A percentile compares a stretch with the other conserved stretches of the same genome.
Conservation (phyloP, 2,113 vertebrate species). For the Pseudopipra pipra region DNA sequence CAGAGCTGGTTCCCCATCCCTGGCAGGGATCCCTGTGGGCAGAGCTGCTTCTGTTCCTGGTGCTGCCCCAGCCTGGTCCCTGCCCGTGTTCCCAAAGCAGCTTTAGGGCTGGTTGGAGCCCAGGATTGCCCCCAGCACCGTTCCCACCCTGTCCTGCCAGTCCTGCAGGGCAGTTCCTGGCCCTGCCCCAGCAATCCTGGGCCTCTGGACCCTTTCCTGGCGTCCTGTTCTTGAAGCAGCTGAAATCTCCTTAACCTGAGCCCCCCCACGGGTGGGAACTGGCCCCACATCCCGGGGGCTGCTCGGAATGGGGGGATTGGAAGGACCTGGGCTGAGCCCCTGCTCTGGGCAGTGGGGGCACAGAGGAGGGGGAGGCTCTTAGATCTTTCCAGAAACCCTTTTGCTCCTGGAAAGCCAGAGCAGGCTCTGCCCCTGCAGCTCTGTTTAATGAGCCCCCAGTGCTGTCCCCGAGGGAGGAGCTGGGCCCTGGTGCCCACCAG, state of each 20-base stretch:
- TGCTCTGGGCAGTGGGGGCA: neutral
- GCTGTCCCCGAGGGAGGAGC: neutral
- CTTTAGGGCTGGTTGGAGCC: neutral
- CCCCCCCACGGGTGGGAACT: neutral
- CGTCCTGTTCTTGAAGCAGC: neutral
- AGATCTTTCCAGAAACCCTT: rapidly evolving
- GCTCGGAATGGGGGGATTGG: neutral
- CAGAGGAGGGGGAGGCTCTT: neutral
- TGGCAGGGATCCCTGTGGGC: neutral
- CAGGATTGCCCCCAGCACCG: neutral
- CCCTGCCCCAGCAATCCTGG: too few relatives aligned
- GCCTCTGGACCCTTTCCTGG: too few relatives aligned
- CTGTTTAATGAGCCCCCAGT: rapidly evolving
- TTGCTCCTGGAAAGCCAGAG: neutral
- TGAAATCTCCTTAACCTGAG: neutral
- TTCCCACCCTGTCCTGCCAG: neutral
- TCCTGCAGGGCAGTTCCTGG: too few relatives aligned
- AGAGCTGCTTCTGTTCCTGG: neutral
- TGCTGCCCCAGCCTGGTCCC: neutral
- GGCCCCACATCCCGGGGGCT: neutral
- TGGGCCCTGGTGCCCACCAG: neutral
- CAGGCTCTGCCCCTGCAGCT: neutral
- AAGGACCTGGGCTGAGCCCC: neutral
- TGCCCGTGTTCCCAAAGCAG: neutral
- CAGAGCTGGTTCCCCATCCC: neutral